A percentile compares a stretch with the other conserved stretches of the same genome.
Evolutionary conservation across 2,797 vertebrate genomes (phyloP).

Genomic region (Sorex maritimensis): DNA sequence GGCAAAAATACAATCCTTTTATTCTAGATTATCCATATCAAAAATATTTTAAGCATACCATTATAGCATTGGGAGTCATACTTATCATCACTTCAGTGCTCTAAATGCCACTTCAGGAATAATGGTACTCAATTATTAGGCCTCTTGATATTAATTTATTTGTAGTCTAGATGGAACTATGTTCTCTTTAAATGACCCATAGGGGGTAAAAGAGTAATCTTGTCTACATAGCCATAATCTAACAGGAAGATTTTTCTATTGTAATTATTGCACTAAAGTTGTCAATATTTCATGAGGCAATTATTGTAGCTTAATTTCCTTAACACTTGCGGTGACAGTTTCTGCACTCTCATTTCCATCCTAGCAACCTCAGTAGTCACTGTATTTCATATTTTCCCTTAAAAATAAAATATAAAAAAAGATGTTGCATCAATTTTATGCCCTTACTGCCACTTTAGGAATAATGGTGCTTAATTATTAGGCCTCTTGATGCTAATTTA

Average conservation of each 20-base stretch:
- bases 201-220: background rate
- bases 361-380: background rate
- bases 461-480: slow-evolving; percentile 50
- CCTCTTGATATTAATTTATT: slow-evolving; percentile 7
- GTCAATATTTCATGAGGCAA: background rate
- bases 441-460: background rate
- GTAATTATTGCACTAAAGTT: background rate
- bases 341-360: background rate
- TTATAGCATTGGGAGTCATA: background rate
- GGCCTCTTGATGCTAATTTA: slow-evolving; percentile 5
- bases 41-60: background rate
- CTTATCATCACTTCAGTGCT: background rate
- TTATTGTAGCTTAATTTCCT: background rate
- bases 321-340: background rate
- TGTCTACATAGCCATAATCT: background rate
- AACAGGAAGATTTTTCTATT: background rate
- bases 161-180: background rate
- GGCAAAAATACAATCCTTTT: background rate
- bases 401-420: background rate
- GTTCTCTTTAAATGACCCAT: background rate
- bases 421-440: background rate
- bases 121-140: slow-evolving; percentile 37
- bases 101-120: slow-evolving; percentile 30
- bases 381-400: background rate
- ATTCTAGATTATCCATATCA: background rate